These are phyloP conservation scores for Drosophila guanche DNA, from an alignment of 1,140 invertebrate genomes.

Conservation along the genomic window DNA sequence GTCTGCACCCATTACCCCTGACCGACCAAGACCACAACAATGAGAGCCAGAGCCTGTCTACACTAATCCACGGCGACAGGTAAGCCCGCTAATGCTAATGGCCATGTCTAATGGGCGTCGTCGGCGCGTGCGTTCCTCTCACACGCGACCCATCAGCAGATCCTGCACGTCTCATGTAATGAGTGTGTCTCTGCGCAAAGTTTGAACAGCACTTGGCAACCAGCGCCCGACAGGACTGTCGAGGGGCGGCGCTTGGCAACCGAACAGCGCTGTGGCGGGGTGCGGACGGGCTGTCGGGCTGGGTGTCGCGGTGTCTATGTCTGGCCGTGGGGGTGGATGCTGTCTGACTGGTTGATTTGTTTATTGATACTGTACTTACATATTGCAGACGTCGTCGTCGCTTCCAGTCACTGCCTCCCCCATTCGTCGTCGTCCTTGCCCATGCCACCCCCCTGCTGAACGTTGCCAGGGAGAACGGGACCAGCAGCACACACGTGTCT, in stretches of 20 bases:
- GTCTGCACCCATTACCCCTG: conserved; percentile 38
- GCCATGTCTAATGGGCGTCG: conserved; percentile 54
- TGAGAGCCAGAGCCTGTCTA: conserved; percentile 13
- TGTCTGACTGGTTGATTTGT: conserved; percentile 69
- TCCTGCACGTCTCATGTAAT: conserved; percentile 61
- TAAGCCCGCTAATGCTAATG: conserved; percentile 72
- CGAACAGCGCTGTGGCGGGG: not conserved
- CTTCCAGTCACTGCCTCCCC: not conserved
- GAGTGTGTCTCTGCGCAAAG: conserved; percentile 47
- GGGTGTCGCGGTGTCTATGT: conserved; percentile 1
- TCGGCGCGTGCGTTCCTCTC: conserved; percentile 9
- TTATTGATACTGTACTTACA: conserved; percentile 66
- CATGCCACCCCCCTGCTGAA: conserved; percentile 26
- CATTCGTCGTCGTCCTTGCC: not conserved
- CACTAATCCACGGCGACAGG: conserved; percentile 73
- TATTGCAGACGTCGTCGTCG: conserved; percentile 47
- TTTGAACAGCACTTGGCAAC: conserved; percentile 60
- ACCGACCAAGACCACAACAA: conserved; percentile 70
- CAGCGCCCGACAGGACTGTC: conserved; percentile 21
- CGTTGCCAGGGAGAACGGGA: conserved; percentile 46
- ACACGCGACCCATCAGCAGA: conserved; percentile 8
- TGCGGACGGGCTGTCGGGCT: conserved; percentile 3
- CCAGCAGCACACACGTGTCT: conserved; percentile 65
- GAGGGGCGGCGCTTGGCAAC: conserved; percentile 70
- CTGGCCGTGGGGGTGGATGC: conserved; percentile 56